Evolutionary conservation across 64 coral and sea anemone species (phyloP).

Genomic region (Astreopora myriophthalma): DNA sequence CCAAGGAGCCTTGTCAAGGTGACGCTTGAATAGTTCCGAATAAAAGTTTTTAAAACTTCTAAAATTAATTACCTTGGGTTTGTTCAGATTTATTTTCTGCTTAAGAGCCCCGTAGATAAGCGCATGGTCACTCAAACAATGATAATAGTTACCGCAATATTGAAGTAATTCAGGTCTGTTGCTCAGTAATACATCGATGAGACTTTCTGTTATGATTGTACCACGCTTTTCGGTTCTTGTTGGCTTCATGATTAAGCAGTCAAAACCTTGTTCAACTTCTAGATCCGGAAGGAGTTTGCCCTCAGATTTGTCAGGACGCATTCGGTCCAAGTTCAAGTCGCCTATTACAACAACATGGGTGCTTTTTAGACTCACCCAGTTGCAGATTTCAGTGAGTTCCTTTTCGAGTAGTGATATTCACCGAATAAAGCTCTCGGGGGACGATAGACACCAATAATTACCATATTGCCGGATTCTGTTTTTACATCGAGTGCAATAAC

Average conservation of each 20-base stretch:
- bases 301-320: conserved; percentile 30
- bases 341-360: conserved; percentile 4
- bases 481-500: background rate
- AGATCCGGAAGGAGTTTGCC: conserved; percentile 20
- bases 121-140: conserved; percentile 26
- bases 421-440: conserved; percentile 5
- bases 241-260: conserved; percentile 10
- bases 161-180: conserved; percentile 33
- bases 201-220: background rate
- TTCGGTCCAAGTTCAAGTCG: too few species aligned
- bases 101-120: conserved; percentile 23
- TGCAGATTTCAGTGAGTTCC: conserved; percentile 41
- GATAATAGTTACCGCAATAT: background rate
- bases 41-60: conserved; percentile 56
- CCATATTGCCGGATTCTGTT: background rate
- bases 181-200: conserved; percentile 17
- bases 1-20: background rate
- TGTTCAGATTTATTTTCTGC: background rate
- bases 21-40: background rate
- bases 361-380: conserved; percentile 41
- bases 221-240: conserved; percentile 9
- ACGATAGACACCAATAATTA: conserved; percentile 15
- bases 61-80: conserved; percentile 16
- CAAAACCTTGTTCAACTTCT: conserved; percentile 22
- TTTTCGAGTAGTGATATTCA: conserved; percentile 42